These are phyloP conservation scores for Strix aluco DNA, from an alignment of 2,113 vertebrate species.

Conservation along the genomic window DNA sequence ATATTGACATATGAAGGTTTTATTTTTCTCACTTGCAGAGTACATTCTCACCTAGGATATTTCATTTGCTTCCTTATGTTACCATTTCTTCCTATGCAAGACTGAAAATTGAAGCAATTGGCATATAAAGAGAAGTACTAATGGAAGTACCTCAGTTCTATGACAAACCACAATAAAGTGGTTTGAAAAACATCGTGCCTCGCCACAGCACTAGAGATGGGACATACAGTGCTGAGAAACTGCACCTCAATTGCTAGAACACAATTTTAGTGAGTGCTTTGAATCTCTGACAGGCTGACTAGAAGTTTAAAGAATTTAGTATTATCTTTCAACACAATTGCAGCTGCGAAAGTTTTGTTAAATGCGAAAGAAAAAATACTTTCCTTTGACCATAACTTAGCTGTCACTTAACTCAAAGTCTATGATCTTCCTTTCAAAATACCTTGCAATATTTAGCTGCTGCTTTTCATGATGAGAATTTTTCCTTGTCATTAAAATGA, in stretches of 20 bases:
- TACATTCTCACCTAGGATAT: not conserved
- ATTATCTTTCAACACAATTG: not conserved
- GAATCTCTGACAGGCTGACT: not conserved
- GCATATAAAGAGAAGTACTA: not conserved
- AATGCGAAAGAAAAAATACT: constrained; percentile 1
- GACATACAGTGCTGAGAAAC: not conserved
- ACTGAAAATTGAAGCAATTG: not conserved
- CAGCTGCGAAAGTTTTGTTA: not conserved
- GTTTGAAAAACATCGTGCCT: not conserved
- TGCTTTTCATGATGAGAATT: not conserved
- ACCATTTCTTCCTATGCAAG: not conserved
- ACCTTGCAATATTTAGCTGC: not conserved
- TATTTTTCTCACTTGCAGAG: not conserved
- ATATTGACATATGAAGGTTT: not conserved
- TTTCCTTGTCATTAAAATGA: not conserved
- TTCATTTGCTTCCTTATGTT: constrained; percentile 10
- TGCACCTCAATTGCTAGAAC: not conserved
- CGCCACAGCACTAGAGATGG: not conserved
- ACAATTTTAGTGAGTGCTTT: not conserved
- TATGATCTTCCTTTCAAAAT: not conserved
- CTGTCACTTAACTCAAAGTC: not conserved
- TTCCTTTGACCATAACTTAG: not conserved
- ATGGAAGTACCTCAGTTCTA: not conserved
- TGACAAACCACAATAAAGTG: not conserved
- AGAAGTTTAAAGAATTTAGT: not conserved